Base-by-base conservation (phyloP, 2,797 vertebrate genomes). In the Sebastes nivosus region DNA sequence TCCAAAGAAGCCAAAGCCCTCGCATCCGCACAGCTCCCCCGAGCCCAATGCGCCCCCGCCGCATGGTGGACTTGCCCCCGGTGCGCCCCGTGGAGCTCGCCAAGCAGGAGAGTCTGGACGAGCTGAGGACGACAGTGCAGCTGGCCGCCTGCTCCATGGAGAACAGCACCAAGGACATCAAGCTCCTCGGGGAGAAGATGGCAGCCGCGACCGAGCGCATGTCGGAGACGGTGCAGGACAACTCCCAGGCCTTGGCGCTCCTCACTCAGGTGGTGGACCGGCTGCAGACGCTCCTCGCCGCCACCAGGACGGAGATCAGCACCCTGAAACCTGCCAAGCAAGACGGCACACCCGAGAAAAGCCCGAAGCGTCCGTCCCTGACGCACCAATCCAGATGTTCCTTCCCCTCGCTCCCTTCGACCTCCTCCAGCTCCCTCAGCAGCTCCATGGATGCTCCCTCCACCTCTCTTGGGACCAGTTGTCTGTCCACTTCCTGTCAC, bases 91-190 rank as follows among this genome's bases (percentile, higher is more conserved):
- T 80, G 42, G 87, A 92, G 66, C 89, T 89, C 2, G 73, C 88
- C 85, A 91, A 91, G 67, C 93, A 93, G 83, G 93, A 93, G 87
- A 93, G 92, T 66, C 87, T 95, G 86, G 93, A 95, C 0, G 91
- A 95, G 77, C 78, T 96, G 76, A 73, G 88, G 75, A 87, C 72
- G 1, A 88, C 91, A 0, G 89, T 95, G 69, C 83, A 88, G 67
- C 82, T 91, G 64, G 95, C 94, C 0, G 87, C 93, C 71, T 91
- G 79, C 82, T 90, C 89, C 66, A 92, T 95, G 92, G 89, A 95
- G 83, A 92, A 18, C 90, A 94, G 92, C 89, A 90, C 91, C 69
- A 91, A 88, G 50, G 93, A 94, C 71, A 88, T 96, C 46, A 79
- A 88, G 75, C 63, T 90, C 14, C 89, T 95, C 2, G 93, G 93